Percentiles rank a stretch among this genome's conserved stretches.
phyloP scores from a whole-genome alignment of 1,140 invertebrate species.

The Drosophila nigrodunni region DNA sequence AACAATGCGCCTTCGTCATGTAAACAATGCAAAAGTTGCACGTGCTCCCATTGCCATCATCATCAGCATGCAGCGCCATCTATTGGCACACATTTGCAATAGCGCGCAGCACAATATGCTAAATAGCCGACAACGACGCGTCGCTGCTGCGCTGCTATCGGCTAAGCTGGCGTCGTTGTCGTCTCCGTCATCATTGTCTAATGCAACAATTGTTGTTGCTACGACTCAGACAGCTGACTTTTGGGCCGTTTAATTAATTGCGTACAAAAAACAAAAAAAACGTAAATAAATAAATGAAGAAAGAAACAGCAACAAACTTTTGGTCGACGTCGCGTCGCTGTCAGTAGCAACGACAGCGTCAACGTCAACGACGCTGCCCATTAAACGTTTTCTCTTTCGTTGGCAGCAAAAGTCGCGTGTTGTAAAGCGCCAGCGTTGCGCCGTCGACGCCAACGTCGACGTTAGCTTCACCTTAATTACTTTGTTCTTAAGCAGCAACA shows the following conservation, averaged over 20 bases:
- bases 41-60: conserved; percentile 65
- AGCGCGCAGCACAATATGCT: conserved; percentile 63
- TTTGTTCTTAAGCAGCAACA: conserved; percentile 46
- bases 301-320: conserved; percentile 49
- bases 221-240: conserved; percentile 73
- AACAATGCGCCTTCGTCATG: conserved; percentile 60
- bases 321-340: conserved; percentile 41
- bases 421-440: conserved; percentile 29
- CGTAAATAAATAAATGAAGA: conserved; percentile 50
- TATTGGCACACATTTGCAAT: conserved; percentile 75
- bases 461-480: conserved; percentile 59
- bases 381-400: conserved; percentile 75
- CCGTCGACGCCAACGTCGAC: neutral
- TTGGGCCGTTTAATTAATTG: conserved; percentile 78
- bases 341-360: conserved; percentile 9
- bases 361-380: conserved; percentile 55
- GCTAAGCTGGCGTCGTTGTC: conserved; percentile 44
- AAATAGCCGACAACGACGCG: conserved; percentile 59
- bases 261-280: conserved; percentile 56
- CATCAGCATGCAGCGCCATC: conserved; percentile 73
- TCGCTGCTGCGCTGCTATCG: conserved; percentile 36
- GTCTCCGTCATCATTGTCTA: conserved; percentile 51
- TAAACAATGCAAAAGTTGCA: conserved; percentile 80
- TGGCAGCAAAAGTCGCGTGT: conserved; percentile 56
- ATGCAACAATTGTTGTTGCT: conserved; percentile 72